Evolutionary conservation across 2,797 vertebrate genomes (phyloP).

Genomic region (Passerculus sandwichensis): DNA sequence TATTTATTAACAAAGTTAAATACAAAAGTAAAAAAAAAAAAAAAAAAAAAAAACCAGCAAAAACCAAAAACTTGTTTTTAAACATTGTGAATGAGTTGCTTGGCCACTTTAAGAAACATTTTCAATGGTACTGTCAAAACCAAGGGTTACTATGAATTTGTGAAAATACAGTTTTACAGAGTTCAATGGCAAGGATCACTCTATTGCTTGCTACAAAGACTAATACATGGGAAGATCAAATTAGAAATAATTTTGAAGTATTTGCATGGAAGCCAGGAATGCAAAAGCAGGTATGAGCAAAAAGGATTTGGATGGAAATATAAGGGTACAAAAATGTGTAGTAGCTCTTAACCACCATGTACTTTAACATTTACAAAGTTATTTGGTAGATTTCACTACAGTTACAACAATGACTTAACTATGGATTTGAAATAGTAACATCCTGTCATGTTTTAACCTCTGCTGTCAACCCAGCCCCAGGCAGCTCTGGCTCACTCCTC

Average conservation of each 20-base stretch:
- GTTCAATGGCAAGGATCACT: background rate
- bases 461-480: background rate
- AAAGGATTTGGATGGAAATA: background rate
- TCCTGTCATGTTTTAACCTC: background rate
- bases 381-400: background rate
- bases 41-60: background rate
- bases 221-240: background rate
- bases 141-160: background rate
- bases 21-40: background rate
- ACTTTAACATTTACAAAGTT: background rate
- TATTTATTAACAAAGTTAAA: background rate
- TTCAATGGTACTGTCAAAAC: background rate
- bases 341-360: background rate
- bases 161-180: background rate
- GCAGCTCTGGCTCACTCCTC: background rate
- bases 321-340: background rate
- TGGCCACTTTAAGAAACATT: background rate
- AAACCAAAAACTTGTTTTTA: background rate
- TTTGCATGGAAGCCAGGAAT: background rate
- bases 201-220: background rate
- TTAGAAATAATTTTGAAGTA: background rate
- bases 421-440: background rate
- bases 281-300: accelerated
- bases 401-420: background rate
- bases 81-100: background rate